Evolutionary conservation across 92 coral and sea anemone genomes (phyloP), one percentile per base, ranked within the genome.

Genomic region (Porites cylindrica): DNA sequence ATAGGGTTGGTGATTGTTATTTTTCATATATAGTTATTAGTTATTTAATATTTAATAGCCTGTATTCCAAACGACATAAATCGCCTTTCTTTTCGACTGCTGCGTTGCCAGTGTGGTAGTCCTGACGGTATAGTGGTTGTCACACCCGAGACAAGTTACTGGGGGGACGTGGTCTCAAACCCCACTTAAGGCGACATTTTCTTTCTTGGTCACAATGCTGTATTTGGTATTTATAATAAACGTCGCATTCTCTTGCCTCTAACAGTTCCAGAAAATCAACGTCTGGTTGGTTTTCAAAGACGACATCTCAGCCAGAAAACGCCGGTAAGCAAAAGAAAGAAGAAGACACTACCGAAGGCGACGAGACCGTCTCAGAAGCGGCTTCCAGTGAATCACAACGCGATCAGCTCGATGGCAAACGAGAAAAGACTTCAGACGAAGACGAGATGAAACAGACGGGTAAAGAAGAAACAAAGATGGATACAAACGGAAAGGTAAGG

Each of bases 211-310:
- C 47, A 3, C 43, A 38, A 38, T 3, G 43, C 43, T 38, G 43
- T 38, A 38, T 38, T 38, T 6, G 43, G 43, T 38, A 38, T 38
- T 38, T 38, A 38, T 38, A 38, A 38, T 4, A 0, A 38, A 38
- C 47, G 4, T 62, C 3, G 20, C 2, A 72, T 13, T 10, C 20
- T 8, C 7, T 10, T n/a, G 26, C 4, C 54, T 82, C 20, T 14
- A 70, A 70, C 59, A 71, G 85, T 32, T 21, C 85, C n/a, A 18
- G 51, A 54, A 70, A 70, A 43, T 70, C 77, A 9, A 82, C 69
- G 47, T 59, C 91, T 0, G 60, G 88, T n/a, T 91, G 94, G 94
- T 91, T 91, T 79, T 72, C 86, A 19, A 91, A 82, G 75, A 73
- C 54, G 64, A 68, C 88, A 58, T 20, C 85, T 47, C 75, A 70